Evolutionary conservation across 2,797 vertebrate species (phyloP).

Genomic region (Trachops cirrhosus): DNA sequence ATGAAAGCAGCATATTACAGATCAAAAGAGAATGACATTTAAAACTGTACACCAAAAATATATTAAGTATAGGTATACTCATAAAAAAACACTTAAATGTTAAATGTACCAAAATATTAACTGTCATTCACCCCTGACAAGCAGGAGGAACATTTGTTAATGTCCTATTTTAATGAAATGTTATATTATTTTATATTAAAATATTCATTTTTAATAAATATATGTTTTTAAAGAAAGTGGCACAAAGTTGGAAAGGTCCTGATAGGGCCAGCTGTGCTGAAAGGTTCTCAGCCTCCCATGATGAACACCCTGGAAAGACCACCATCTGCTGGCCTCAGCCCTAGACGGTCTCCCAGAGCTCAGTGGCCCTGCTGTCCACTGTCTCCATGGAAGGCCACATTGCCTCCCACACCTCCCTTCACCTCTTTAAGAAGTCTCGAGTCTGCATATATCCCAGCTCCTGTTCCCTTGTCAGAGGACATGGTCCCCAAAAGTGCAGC

Average conservation of each 20-base stretch:
- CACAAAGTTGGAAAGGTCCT: not conserved
- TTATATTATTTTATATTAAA: not conserved
- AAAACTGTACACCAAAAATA: not conserved
- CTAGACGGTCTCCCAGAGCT: not conserved
- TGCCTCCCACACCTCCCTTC: not conserved
- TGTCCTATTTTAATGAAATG: not conserved
- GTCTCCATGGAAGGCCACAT: not conserved
- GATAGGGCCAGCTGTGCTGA: not conserved
- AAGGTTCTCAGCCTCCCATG: not conserved
- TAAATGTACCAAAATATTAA: not conserved
- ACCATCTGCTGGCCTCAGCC: accelerated
- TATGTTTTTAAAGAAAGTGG: not conserved
- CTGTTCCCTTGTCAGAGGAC: not conserved
- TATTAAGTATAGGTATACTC: not conserved
- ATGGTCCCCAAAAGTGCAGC: not conserved
- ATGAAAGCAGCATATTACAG: not conserved
- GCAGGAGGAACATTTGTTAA: not conserved
- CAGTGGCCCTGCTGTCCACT: not conserved
- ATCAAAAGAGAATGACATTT: not conserved
- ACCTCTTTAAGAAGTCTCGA: not conserved
- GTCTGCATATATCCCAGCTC: not conserved
- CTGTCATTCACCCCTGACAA: too few relatives aligned
- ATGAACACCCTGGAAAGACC: too few relatives aligned
- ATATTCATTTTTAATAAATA: not conserved
- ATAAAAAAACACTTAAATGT: not conserved